These are phyloP conservation scores for Drosophila recens DNA, from an alignment of 2,888 invertebrate species.

Conservation along the genomic window DNA sequence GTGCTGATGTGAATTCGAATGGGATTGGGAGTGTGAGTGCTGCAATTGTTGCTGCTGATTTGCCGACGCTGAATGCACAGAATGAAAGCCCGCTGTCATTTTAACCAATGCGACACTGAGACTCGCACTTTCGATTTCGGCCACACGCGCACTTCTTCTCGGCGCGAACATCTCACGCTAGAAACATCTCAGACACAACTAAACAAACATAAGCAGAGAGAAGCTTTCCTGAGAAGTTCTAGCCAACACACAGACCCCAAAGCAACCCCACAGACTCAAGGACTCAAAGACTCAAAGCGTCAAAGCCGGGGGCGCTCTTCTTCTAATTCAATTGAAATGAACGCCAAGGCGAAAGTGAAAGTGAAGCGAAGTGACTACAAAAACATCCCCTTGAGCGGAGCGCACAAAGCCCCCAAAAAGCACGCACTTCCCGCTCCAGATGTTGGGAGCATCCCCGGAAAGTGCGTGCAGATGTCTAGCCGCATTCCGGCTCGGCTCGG, in stretches of 20 bases:
- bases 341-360: constrained; percentile 56
- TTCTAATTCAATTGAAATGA: constrained; percentile 69
- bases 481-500: constrained; percentile 11
- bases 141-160: constrained; percentile 75
- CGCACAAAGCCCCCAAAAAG: constrained; percentile 5
- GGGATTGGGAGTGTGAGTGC: constrained; percentile 25
- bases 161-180: constrained; percentile 82
- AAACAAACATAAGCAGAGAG: constrained; percentile 61
- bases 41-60: constrained; percentile 58
- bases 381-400: constrained; percentile 61
- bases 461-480: constrained; percentile 49
- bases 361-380: constrained; percentile 51
- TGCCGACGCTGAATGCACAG: constrained; percentile 78
- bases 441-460: constrained; percentile 42
- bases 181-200: constrained; percentile 83
- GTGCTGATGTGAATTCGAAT: constrained; percentile 5
- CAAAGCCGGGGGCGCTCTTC: constrained; percentile 43
- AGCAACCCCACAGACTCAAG: not conserved
- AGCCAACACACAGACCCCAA: constrained; percentile 20
- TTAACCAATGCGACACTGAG: constrained; percentile 56
- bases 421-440: constrained; percentile 17
- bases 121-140: constrained; percentile 64
- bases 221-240: constrained; percentile 59
- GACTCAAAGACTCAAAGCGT: not conserved
- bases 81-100: constrained; percentile 82